These are phyloP conservation scores for Sarcophaga carnaria DNA, from an alignment of 2,888 invertebrate species.

Conservation along the genomic window DNA sequence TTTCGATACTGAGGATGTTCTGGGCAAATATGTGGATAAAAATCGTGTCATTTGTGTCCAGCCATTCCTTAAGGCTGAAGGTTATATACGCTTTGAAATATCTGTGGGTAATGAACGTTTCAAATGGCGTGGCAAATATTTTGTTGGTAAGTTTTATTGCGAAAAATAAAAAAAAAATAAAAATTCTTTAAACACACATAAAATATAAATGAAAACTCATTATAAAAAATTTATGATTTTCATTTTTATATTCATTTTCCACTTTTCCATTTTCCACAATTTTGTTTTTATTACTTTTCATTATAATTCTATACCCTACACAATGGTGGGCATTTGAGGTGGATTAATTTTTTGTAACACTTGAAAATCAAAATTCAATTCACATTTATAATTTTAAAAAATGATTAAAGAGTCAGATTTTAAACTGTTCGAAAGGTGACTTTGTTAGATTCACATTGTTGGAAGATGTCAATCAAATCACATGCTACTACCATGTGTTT, in stretches of 20 bases:
- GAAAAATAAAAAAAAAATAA: constrained; percentile 17
- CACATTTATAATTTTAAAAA: no score
- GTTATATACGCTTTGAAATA: constrained; percentile 93
- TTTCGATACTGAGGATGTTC: constrained; percentile 91
- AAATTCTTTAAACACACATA: not conserved
- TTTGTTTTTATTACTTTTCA: constrained; percentile 22
- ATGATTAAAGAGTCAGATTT: no score
- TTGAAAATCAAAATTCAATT: no score
- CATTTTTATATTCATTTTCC: constrained; percentile 4
- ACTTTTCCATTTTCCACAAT: not conserved
- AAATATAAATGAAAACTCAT: not conserved
- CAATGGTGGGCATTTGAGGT: no score
- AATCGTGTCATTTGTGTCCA: constrained; percentile 95
- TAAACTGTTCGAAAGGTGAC: no score
- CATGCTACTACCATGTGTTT: no score
- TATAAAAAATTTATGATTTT: constrained; percentile 4
- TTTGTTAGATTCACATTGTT: no score
- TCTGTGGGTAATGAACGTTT: constrained; percentile 91
- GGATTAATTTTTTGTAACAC: no score
- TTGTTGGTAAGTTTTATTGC: constrained; percentile 87
- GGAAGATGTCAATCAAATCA: no score
- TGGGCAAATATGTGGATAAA: constrained; percentile 88
- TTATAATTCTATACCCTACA: no score
- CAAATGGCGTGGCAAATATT: constrained; percentile 95
- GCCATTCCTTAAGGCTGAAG: constrained; percentile 92